Conservation (phyloP, 2,797 vertebrate genomes). For the Pseudochirops cupreus region DNA sequence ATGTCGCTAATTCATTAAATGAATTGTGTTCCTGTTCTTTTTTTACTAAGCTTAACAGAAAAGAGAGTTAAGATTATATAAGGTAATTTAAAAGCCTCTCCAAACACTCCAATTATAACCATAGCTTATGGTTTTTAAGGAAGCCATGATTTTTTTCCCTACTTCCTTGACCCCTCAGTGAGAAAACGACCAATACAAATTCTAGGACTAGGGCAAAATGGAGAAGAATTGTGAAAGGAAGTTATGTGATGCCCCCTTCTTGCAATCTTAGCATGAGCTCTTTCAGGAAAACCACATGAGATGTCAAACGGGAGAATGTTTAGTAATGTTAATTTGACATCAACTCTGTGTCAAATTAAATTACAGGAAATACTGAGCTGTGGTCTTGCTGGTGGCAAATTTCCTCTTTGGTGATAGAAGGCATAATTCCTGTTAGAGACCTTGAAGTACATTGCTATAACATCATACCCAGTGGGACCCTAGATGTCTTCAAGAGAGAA, state of each 20-base stretch:
- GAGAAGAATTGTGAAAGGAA: neutral
- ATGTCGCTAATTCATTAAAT: slow-evolving; percentile 70
- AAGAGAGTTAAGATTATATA: slow-evolving; percentile 71
- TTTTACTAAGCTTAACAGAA: slow-evolving; percentile 65
- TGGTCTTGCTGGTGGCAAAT: too few species aligned
- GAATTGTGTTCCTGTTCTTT: slow-evolving; percentile 69
- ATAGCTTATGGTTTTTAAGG: neutral
- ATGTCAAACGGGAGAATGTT: neutral
- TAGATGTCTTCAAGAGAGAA: neutral
- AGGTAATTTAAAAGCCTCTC: slow-evolving; percentile 54
- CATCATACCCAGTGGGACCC: neutral
- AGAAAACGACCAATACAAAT: neutral
- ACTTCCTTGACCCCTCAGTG: neutral
- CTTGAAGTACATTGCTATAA: neutral
- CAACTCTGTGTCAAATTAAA: neutral
- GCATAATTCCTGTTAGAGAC: neutral
- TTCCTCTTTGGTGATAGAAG: neutral
- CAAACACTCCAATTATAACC: neutral
- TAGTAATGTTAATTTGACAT: neutral
- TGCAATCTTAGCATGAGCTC: neutral
- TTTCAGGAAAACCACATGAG: neutral
- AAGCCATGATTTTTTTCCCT: neutral
- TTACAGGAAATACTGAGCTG: neutral
- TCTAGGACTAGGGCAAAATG: neutral
- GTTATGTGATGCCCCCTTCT: neutral